Evolutionary conservation across 2,113 vertebrate genomes (phyloP), one percentile per base, ranked within the genome.

Genomic region (Eretmochelys imbricata): DNA sequence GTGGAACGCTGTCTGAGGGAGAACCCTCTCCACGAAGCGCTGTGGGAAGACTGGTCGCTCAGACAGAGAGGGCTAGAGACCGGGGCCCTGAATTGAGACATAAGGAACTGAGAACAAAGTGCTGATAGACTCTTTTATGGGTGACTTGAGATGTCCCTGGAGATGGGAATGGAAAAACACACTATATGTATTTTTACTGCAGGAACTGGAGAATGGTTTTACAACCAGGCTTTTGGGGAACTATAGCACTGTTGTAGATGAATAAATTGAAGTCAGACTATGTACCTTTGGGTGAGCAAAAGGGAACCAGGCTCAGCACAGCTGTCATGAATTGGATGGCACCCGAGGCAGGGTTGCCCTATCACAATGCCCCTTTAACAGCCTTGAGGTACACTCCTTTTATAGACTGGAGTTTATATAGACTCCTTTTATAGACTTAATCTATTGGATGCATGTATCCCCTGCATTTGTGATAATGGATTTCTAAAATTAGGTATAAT

Each of bases 401-500:
- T 29, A 48, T 78, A 38, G 62, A 22, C 42, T 31, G 55, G 42
- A 42, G 42, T 42, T 42, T 42, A 42, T 42, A 42, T 42, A 42
- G 42, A 19, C 81, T 76, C 76, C 65, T 90, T 49, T 87, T 29
- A 48, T 78, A 38, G 62, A 17, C 65, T n/a, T 72, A 20, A 38
- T 20, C 76, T 90, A 42, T 38, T 72, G n/a, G n/a, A 22, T 22
- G n/a, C 69, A 24, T 22, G 5, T 19, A 42, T 42, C n/a, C n/a
- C 38, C 38, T 38, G 69, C 69, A 50, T 85, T 24, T 29, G 27
- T 88, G 82, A 91, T 78, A n/a, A 83, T 31, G 42, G 13, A 42
- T 91, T 62, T 93, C 93, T 93, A 95, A 93, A 91, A 95, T 62
- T 50, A 62, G 72, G 88, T 90, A 75, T 11, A 88, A 35, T 69